Evolutionary conservation across 2,797 vertebrate genomes (phyloP).

Genomic region (Enoplosus armatus): DNA sequence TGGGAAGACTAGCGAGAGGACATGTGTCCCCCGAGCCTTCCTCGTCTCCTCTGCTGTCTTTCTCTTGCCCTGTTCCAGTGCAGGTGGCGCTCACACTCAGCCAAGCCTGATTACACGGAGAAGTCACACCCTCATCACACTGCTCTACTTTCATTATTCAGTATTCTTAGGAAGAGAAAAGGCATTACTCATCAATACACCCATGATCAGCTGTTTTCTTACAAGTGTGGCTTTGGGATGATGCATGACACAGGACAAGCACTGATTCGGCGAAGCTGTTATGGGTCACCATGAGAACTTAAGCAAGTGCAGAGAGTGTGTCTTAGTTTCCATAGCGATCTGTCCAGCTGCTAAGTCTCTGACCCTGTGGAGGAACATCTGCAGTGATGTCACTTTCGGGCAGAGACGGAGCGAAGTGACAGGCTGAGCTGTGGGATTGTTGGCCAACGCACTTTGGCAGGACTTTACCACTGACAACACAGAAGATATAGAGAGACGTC

Average conservation of each 20-base stretch:
- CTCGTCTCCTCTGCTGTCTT: background rate
- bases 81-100: slow-evolving; percentile 58
- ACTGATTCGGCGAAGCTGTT: background rate
- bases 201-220: background rate
- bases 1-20: slow-evolving; percentile 3
- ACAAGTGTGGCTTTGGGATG: background rate
- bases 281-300: slow-evolving; percentile 40
- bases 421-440: slow-evolving; percentile 36
- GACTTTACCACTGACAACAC: slow-evolving; percentile 6
- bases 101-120: slow-evolving; percentile 50
- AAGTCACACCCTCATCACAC: slow-evolving; percentile 51
- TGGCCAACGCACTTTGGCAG: slow-evolving; percentile 37
- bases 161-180: background rate
- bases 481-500: slow-evolving; percentile 23
- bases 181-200: background rate
- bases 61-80: slow-evolving; percentile 21
- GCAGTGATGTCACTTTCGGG: slow-evolving; percentile 67
- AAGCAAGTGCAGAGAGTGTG: background rate
- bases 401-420: slow-evolving; percentile 21
- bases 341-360: slow-evolving; percentile 58
- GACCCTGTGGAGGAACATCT: slow-evolving; percentile 67
- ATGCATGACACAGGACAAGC: background rate
- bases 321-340: slow-evolving; percentile 42
- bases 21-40: slow-evolving; percentile 18
- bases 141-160: slow-evolving; percentile 4